These are phyloP conservation scores for Brachyhypopomus occidentalis DNA, from an alignment of 2,113 vertebrate genomes.

Conservation along the genomic window DNA sequence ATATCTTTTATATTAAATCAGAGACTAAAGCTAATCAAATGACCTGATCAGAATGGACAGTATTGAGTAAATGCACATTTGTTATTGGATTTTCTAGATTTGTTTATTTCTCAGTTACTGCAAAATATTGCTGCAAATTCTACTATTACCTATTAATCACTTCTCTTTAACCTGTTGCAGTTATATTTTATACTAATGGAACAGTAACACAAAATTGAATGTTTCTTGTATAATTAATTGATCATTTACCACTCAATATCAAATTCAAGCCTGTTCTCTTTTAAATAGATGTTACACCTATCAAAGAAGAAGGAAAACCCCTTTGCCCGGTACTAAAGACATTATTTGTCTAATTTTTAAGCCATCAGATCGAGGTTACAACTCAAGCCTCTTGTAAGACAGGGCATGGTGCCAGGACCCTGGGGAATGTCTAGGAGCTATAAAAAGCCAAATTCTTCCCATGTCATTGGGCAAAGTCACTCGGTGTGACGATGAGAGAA, in stretches of 20 bases:
- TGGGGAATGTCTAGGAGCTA: background rate
- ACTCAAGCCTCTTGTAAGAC: background rate
- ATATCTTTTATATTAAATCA: slow-evolving; percentile 10
- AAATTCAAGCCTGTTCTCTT: background rate
- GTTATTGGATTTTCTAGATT: background rate
- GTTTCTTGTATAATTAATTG: too few species aligned
- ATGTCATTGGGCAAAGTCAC: slow-evolving; percentile 2
- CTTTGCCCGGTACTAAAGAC: background rate
- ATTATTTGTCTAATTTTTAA: background rate
- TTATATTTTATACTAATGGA: background rate
- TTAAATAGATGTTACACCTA: background rate
- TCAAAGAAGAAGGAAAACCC: background rate
- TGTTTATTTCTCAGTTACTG: background rate
- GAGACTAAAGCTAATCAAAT: background rate
- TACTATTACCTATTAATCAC: too few species aligned
- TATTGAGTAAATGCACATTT: background rate
- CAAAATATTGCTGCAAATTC: too few species aligned
- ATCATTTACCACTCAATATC: too few species aligned
- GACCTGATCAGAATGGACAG: background rate
- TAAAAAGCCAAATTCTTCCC: background rate
- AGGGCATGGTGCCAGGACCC: background rate
- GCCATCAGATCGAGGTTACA: background rate
- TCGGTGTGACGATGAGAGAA: background rate
- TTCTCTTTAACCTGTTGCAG: background rate
- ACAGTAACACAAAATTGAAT: background rate